These are phyloP conservation scores for Eumacrocentrus americanus DNA, from an alignment of 2,888 invertebrate genomes.

Conservation along the genomic window DNA sequence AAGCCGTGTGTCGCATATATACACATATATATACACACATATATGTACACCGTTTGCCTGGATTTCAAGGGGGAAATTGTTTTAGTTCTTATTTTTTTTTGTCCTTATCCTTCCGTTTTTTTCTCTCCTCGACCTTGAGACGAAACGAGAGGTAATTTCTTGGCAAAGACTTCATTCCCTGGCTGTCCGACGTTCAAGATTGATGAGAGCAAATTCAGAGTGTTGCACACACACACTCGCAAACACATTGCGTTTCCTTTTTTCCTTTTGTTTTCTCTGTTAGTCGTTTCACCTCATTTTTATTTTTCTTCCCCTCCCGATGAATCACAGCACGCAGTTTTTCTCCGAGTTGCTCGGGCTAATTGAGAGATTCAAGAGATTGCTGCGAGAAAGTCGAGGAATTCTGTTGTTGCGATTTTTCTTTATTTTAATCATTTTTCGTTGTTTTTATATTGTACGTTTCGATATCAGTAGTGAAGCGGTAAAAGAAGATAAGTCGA, in stretches of 20 bases:
- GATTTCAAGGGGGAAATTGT: too few relatives aligned
- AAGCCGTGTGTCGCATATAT: too few relatives aligned
- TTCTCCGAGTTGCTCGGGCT: too few relatives aligned
- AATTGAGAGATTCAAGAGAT: not conserved
- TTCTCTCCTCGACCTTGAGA: slow-evolving; percentile 10
- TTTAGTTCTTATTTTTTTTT: not conserved
- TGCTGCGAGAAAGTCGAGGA: too few relatives aligned
- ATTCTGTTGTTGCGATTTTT: not conserved
- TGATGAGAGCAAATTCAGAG: slow-evolving; percentile 7
- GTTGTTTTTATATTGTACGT: not conserved
- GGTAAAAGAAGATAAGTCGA: too few relatives aligned
- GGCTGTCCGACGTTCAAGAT: not conserved
- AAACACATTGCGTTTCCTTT: not conserved
- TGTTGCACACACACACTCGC: not conserved
- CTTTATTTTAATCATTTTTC: not conserved
- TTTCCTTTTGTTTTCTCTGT: not conserved
- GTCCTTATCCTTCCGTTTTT: not conserved
- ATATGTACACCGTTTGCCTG: too few relatives aligned
- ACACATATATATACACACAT: too few relatives aligned
- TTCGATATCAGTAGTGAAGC: not conserved
- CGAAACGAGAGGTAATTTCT: slow-evolving; percentile 11
- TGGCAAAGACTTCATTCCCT: slow-evolving; percentile 11
- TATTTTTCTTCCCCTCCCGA: not conserved
- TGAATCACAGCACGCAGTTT: not conserved
- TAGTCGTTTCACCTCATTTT: not conserved